Conservation (phyloP, 2,113 vertebrate genomes). For the Tetraodon nigroviridis region DNA sequence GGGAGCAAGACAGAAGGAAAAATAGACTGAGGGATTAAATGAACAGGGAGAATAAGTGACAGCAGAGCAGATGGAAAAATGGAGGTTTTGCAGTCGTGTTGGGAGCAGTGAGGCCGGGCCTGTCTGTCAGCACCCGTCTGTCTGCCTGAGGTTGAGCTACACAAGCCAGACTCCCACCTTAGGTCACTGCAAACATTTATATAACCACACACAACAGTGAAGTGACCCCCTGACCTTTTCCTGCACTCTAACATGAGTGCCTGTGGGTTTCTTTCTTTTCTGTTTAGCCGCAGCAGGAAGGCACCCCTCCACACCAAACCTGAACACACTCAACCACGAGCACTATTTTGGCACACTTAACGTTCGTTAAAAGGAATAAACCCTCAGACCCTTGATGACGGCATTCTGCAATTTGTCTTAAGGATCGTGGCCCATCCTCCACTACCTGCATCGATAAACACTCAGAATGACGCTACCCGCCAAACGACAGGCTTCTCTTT, state of each 20-base stretch:
- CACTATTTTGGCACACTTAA: constrained; percentile 11
- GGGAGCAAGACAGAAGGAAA: background rate
- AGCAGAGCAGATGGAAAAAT: constrained; percentile 2
- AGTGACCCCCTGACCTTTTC: constrained; percentile 47
- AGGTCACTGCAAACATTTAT: constrained; percentile 46
- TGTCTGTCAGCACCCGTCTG: constrained; percentile 53
- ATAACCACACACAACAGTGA: constrained; percentile 28
- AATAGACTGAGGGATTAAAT: constrained; percentile 6
- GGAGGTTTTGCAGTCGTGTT: constrained; percentile 1
- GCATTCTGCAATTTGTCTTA: background rate
- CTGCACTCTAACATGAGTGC: constrained; percentile 16
- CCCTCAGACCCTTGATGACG: background rate
- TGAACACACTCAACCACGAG: constrained; percentile 32
- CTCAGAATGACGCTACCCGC: constrained; percentile 19
- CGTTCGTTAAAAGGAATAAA: background rate
- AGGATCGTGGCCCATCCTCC: background rate
- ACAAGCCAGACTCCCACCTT: constrained; percentile 31
- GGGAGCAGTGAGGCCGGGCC: constrained; percentile 14
- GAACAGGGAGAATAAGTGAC: constrained; percentile 11
- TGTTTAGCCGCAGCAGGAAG: too few species aligned
- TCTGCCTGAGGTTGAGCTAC: constrained; percentile 33
- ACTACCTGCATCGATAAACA: constrained; percentile 1
- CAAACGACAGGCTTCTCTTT: constrained; percentile 16
- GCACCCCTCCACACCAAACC: background rate
- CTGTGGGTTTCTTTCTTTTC: constrained; percentile 3